Percentiles rank a stretch among this genome's conserved stretches.
Evolutionary conservation across 30 jellyfish, hydroid and myxozoan species (phyloP).

Genomic region (Chrysaora quinquecirrha): DNA sequence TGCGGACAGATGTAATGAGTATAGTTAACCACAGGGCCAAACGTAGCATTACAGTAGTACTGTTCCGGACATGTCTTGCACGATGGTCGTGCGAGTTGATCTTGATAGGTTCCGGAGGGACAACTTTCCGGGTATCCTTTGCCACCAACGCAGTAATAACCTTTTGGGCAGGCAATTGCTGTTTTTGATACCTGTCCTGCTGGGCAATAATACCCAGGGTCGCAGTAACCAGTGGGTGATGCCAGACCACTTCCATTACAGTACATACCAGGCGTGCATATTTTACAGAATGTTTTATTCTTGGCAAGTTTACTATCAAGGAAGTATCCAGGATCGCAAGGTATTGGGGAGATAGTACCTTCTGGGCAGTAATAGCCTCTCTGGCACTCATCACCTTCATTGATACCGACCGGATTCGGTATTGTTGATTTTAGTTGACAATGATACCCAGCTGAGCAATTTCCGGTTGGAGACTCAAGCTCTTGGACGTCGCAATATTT

Average conservation of each 20-base stretch:
- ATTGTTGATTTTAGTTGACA: constrained; percentile 73
- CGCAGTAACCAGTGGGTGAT: constrained; percentile 89
- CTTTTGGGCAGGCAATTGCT: constrained; percentile 79
- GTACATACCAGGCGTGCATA: constrained; percentile 90
- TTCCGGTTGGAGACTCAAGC: constrained; percentile 84
- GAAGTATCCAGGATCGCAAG: constrained; percentile 88
- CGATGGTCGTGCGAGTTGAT: constrained; percentile 57
- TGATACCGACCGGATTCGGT: constrained; percentile 68
- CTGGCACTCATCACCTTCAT: constrained; percentile 81
- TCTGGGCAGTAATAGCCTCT: constrained; percentile 89
- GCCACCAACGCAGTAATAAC: constrained; percentile 93
- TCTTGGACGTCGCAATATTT: constrained; percentile 78
- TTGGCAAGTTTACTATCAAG: constrained; percentile 77
- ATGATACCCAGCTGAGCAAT: constrained; percentile 95
- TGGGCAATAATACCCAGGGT: constrained; percentile 97
- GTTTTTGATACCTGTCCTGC: constrained; percentile 79
- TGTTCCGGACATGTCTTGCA: constrained; percentile 91
- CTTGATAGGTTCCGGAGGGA: constrained; percentile 91
- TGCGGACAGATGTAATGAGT: constrained; percentile 81
- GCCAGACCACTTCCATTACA: constrained; percentile 93
- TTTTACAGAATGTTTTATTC: constrained; percentile 62
- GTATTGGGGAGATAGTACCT: constrained; percentile 76
- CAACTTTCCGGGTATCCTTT: constrained; percentile 88
- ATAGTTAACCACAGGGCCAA: constrained; percentile 87
- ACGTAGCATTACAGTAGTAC: constrained; percentile 90